Evolutionary conservation across 2,888 invertebrate genomes (phyloP).

Genomic region (Melolontha melolontha): DNA sequence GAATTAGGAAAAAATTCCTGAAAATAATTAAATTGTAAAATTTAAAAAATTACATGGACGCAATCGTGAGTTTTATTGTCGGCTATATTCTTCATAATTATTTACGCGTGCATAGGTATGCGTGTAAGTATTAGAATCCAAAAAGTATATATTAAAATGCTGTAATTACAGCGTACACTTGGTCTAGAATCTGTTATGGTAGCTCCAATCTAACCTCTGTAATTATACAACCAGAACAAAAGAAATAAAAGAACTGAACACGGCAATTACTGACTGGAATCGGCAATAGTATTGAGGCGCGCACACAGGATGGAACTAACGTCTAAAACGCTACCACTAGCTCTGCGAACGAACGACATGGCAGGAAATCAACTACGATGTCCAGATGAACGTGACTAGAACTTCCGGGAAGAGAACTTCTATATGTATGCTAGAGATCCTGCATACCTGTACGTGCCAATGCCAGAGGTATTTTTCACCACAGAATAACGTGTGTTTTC

Average conservation of each 20-base stretch:
- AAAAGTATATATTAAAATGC: conserved; percentile 34
- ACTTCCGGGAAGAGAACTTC: conserved; percentile 50
- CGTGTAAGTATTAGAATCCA: conserved; percentile 19
- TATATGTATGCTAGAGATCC: conserved; percentile 21
- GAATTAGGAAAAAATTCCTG: not conserved
- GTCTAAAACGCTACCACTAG: conserved; percentile 21
- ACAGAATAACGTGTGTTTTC: conserved; percentile 14
- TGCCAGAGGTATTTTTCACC: conserved; percentile 6
- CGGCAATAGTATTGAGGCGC: conserved; percentile 26
- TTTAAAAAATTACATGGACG: not conserved
- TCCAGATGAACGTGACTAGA: conserved; percentile 50
- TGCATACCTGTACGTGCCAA: conserved; percentile 31
- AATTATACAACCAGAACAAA: conserved; percentile 38
- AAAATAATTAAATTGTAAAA: too few species aligned
- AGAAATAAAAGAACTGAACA: conserved; percentile 33
- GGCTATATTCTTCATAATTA: conserved; percentile 17
- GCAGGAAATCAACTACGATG: conserved; percentile 51
- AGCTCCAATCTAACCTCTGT: conserved; percentile 25
- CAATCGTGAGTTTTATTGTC: not conserved
- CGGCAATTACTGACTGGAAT: conserved; percentile 35
- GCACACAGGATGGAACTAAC: conserved; percentile 37
- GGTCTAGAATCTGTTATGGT: conserved; percentile 35
- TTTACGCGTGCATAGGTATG: conserved; percentile 34
- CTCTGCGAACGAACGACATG: conserved; percentile 21
- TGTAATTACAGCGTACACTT: conserved; percentile 24